Evolutionary conservation across 2,113 vertebrate genomes (phyloP), one percentile per base, ranked within the genome.

Genomic region (Apus apus): DNA sequence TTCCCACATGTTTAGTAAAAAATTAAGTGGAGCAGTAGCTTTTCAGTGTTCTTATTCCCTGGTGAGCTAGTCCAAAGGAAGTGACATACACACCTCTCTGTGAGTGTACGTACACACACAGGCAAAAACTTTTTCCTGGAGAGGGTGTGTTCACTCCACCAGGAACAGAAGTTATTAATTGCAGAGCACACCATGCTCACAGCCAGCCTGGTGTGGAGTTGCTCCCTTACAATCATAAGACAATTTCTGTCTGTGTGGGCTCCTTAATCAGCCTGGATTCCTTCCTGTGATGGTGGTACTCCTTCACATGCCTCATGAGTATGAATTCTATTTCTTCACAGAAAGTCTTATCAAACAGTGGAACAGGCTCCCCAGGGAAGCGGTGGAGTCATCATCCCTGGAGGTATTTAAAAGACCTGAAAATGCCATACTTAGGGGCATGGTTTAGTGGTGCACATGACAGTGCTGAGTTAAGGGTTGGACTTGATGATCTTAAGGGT

Each of bases 41-140:
- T 77, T 57, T 20, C 27, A 29, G 11, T 25, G 23, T 56, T 91
- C 17, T 67, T 3, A 22, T 60, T 75, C 14, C 26, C 25, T 71
- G 15, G 11, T 38, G 38, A 58, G 5, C 7, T 67, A 51, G 18
- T 54, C 64, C 21, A 74, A 70, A 46, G n/a, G 57, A 58, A 62
- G 18, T 8, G 65, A 16, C 3, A 18, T 26, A 20, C 26, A 62
- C 6, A 6, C 8, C 1, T 1, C 11, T 3, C 3, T 77, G 17
- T 38, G 40, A 40, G 2, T 15, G 7, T 29, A 16, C 3, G 8
- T 23, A 19, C 3, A 64, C 30, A 25, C 3, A 46, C 56, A 67
- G 8, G 6, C 13, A 79, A 90, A 71, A 56, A 6, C 8, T 15
- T 57, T 50, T 78, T 6, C 12, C 29, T 45, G 14, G 23, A 70